Percentiles rank a stretch among this genome's conserved stretches.
These are phyloP conservation scores for Athene cunicularia DNA, from an alignment of 2,113 vertebrate species.

Conservation along the genomic window DNA sequence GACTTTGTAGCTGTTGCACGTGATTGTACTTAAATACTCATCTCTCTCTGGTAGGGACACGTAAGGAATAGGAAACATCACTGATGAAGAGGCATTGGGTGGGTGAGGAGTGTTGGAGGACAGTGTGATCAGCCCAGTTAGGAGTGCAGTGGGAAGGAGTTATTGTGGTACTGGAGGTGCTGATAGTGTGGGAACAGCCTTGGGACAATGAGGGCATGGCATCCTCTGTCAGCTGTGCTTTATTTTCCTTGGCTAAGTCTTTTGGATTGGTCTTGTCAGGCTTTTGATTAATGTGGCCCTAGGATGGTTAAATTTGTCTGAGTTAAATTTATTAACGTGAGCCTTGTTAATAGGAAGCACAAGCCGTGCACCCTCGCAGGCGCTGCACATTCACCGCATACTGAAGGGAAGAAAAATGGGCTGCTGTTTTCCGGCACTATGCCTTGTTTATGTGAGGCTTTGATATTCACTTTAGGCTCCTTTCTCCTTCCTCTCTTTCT, in stretches of 20 bases:
- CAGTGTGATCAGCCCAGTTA: background rate
- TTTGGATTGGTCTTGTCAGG: constrained; percentile 18
- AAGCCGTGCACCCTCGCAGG: background rate
- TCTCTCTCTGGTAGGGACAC: background rate
- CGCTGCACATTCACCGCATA: background rate
- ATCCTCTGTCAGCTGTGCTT: constrained; percentile 3
- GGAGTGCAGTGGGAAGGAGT: background rate
- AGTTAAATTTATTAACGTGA: constrained; percentile 1
- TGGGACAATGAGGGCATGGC: background rate
- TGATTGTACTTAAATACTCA: background rate
- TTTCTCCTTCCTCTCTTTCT: background rate
- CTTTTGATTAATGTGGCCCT: constrained; percentile 22
- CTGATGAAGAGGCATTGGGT: background rate
- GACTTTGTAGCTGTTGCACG: background rate
- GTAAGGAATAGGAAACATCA: background rate
- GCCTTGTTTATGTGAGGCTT: background rate
- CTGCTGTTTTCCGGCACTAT: constrained; percentile 32
- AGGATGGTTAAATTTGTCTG: constrained; percentile 6
- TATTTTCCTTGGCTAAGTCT: constrained; percentile 5
- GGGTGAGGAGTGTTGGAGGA: background rate
- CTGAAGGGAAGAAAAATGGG: constrained; percentile 55
- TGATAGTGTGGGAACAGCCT: background rate
- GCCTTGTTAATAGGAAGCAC: constrained; percentile 6
- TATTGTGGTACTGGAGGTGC: background rate
- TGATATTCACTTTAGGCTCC: background rate